phyloP scores from a whole-genome alignment of 2,797 vertebrate species.

The Phrynocephalus forsythii region DNA sequence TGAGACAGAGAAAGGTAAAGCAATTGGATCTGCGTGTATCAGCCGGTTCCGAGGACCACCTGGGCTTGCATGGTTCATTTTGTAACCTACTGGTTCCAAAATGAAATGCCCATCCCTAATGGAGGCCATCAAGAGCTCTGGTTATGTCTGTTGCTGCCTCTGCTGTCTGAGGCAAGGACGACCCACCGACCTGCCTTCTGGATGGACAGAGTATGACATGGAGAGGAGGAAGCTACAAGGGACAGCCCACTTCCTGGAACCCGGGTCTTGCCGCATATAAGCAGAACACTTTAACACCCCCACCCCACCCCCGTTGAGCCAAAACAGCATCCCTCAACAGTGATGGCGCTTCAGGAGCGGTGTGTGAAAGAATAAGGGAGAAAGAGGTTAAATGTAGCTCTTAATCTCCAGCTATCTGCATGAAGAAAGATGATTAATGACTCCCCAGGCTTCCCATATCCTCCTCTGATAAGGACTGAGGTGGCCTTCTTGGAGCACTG shows the following conservation, averaged over 20 bases:
- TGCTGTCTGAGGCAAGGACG: too few species aligned
- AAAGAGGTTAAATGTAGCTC: slow-evolving; percentile 62
- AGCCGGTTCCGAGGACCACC: too few species aligned
- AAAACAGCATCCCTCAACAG: too few species aligned
- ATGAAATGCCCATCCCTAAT: too few species aligned
- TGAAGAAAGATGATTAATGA: slow-evolving; percentile 72
- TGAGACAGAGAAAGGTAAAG: too few species aligned
- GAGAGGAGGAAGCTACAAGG: background rate
- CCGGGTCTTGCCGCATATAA: background rate
- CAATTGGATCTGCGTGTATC: too few species aligned
- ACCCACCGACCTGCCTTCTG: background rate
- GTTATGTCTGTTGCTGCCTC: too few species aligned
- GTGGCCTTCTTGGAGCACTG: slow-evolving; percentile 64
- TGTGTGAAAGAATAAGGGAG: slow-evolving; percentile 33
- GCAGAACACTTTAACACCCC: too few species aligned
- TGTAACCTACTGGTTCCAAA: too few species aligned
- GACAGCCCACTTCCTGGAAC: background rate
- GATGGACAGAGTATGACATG: background rate
- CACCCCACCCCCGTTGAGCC: background rate
- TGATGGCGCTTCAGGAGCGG: background rate
- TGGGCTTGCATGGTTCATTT: too few species aligned
- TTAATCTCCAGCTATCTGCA: slow-evolving; percentile 68
- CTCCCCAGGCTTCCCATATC: slow-evolving; percentile 63
- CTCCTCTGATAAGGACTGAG: slow-evolving; percentile 62
- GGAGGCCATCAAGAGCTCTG: too few species aligned